Evolutionary conservation across 2,888 invertebrate species (phyloP), one percentile per base, ranked within the genome.

Genomic region (Caenorhabditis imperialis): DNA sequence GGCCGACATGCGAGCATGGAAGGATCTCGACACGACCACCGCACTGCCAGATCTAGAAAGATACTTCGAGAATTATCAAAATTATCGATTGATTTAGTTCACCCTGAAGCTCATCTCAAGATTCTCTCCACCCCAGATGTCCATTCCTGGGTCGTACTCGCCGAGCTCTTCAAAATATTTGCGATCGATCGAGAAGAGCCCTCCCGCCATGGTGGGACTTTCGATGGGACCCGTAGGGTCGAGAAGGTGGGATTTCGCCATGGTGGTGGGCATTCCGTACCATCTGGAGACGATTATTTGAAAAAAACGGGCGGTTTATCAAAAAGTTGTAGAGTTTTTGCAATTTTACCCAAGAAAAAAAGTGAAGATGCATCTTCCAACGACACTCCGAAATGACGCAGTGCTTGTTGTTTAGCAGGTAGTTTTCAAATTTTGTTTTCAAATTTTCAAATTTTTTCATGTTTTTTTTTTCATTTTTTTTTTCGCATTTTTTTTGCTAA

Each of bases 61-160:
- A n/a, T n/a, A n/a, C n/a, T n/a, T 33, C 6, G 42, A 7, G 33
- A 27, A 20, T 22, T 20, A 48, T 50, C 20, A 7, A 12, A 35
- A 16, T 14, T n/a, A 4, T 6, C 30, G 14, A 23, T 22, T 38
- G 18, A 22, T 22, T 14, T 3, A 37, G 51, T 72, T 48, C 27
- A 92, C 94, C 79, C 97, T 92, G 89, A 98, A 96, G 0, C 97
- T 97, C 88, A 99, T 91, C 89, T 99, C 98, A 35, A 99, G 91
- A 89, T 99, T 99, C 89, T 99, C 98, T 0, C 96, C 98, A 4
- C 99, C 98, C 98, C 98, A 99, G 73, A 97, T 95, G 82, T 92
- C 92, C 92, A 92, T 92, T 25, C 91, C 90, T 23, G 90, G 90
- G 87, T 92, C 92, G 85, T 92, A 92, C 0, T 91, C 89, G 0